Conservation (phyloP, 1,140 invertebrate genomes). For the Dendroctonus valens region DNA sequence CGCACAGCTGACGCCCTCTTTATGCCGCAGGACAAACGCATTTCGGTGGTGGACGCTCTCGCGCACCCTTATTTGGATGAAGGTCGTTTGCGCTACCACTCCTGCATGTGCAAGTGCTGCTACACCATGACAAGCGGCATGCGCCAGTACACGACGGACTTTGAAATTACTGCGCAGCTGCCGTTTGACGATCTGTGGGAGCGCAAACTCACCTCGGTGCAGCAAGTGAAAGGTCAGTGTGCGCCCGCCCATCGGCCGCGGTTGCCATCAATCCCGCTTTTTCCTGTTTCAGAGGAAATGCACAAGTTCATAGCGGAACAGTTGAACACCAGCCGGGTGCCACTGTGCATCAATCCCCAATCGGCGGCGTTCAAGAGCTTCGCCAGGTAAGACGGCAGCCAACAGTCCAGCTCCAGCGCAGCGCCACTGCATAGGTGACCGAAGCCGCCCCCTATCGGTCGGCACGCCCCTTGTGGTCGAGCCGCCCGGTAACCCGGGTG, state of each 20-base stretch:
- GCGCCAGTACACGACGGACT: slow-evolving; percentile 88
- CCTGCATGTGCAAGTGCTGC: slow-evolving; percentile 99
- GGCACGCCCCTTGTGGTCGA: slow-evolving; percentile 53
- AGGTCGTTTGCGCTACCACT: slow-evolving; percentile 96
- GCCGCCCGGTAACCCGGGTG: slow-evolving; percentile 47
- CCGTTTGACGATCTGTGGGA: slow-evolving; percentile 95
- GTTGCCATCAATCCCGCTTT: neutral
- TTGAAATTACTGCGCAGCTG: slow-evolving; percentile 86
- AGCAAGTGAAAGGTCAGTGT: slow-evolving; percentile 87
- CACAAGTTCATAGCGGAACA: slow-evolving; percentile 98
- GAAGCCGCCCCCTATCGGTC: slow-evolving; percentile 56
- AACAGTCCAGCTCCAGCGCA: slow-evolving; percentile 51
- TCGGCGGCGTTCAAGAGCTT: slow-evolving; percentile 99
- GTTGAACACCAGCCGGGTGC: slow-evolving; percentile 88
- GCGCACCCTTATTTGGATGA: slow-evolving; percentile 97
- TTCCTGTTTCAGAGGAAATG: slow-evolving; percentile 84
- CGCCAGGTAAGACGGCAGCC: slow-evolving; percentile 83
- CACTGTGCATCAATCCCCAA: slow-evolving; percentile 98
- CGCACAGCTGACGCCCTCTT: too few relatives aligned
- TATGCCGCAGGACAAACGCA: slow-evolving; percentile 78
- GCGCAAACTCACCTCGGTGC: slow-evolving; percentile 84
- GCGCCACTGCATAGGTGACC: slow-evolving; percentile 54
- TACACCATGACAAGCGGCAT: slow-evolving; percentile 71
- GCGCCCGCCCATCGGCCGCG: neutral
- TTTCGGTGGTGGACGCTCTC: slow-evolving; percentile 90